phyloP scores from a whole-genome alignment of 2,113 vertebrate genomes.

The Aleadryas rufinucha region DNA sequence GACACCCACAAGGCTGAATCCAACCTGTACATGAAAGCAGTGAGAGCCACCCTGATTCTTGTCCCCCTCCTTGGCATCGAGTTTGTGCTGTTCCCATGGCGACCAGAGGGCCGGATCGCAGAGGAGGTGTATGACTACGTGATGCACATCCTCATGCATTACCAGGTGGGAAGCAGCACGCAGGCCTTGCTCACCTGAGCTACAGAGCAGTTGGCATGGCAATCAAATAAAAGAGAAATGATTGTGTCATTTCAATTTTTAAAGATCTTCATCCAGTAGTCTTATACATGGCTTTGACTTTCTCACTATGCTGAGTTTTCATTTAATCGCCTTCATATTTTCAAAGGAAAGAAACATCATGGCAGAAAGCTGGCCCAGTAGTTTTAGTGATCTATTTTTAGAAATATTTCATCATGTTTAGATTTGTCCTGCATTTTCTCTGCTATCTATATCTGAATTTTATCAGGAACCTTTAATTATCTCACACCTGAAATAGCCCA shows the following conservation, averaged over 20 bases:
- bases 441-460: not conserved
- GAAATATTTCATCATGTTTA: not conserved
- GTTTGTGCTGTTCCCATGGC: constrained; percentile 91
- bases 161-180: constrained; percentile 77
- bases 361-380: no score
- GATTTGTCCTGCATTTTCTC: not conserved
- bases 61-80: constrained; percentile 95
- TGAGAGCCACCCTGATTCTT: constrained; percentile 93
- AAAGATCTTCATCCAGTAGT: not conserved
- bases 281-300: not conserved
- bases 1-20: constrained; percentile 96
- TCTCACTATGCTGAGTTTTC: not conserved
- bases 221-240: not conserved
- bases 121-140: constrained; percentile 95
- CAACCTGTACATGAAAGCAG: constrained; percentile 98
- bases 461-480: not conserved
- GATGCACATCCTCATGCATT: constrained; percentile 95
- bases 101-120: constrained; percentile 81
- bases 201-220: not conserved
- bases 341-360: not conserved
- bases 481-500: not conserved
- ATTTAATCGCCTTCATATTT: not conserved
- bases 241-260: fast-evolving
- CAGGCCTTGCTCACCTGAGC: not conserved
- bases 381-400: not conserved